Evolutionary conservation across 2,888 invertebrate genomes (phyloP).

Genomic region (Uloborus plumipes): DNA sequence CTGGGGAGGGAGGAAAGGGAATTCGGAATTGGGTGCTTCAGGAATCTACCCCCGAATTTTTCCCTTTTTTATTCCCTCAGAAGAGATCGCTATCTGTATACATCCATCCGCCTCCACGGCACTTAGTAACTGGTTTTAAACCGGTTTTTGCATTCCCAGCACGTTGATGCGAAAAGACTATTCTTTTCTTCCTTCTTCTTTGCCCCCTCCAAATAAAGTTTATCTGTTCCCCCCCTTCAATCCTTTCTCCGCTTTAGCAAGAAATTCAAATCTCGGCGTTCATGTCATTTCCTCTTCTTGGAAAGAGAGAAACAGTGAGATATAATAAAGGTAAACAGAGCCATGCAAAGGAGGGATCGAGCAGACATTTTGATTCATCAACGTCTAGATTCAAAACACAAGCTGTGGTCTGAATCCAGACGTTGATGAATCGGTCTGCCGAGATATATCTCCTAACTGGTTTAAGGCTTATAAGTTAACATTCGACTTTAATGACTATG

Average conservation of each 20-base stretch:
- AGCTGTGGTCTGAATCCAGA: no score
- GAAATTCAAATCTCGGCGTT: constrained; percentile 60
- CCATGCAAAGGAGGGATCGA: constrained; percentile 44
- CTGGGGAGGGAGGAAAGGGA: constrained; percentile 30
- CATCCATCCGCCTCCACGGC: constrained; percentile 54
- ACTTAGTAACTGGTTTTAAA: constrained; percentile 64
- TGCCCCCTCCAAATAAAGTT: constrained; percentile 55
- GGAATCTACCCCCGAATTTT: constrained; percentile 24
- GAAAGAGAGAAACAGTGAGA: constrained; percentile 28
- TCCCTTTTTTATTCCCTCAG: constrained; percentile 9
- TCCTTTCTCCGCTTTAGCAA: constrained; percentile 5
- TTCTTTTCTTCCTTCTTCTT: constrained; percentile 40
- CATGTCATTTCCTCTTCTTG: constrained; percentile 57
- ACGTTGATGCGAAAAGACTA: constrained; percentile 64
- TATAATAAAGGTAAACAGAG: constrained; percentile 62
- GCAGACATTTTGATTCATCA: constrained; percentile 34
- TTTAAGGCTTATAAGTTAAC: no score
- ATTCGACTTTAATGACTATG: no score
- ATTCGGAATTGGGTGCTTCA: constrained; percentile 59
- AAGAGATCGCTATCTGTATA: constrained; percentile 54
- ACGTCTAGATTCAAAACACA: no score
- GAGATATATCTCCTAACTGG: no score
- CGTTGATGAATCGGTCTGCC: no score
- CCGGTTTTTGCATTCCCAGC: constrained; percentile 63
- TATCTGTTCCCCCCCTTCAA: constrained; percentile 33